Evolutionary conservation across 2,888 invertebrate genomes (phyloP), one percentile per base, ranked within the genome.

Genomic region (Phalera bucephala): DNA sequence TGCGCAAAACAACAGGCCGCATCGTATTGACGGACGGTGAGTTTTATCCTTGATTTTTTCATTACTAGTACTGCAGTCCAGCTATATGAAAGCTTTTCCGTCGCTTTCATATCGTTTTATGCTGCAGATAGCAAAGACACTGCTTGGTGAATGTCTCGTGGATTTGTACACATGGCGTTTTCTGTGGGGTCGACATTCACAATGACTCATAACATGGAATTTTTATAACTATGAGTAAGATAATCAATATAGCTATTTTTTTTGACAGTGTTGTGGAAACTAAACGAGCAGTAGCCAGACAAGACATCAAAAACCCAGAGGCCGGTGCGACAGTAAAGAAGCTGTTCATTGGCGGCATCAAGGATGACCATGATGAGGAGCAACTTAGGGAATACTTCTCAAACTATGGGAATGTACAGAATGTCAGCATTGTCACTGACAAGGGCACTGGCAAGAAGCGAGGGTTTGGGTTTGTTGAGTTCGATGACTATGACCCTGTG

Each of bases 391-490:
- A 96, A 45, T 95, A 97, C 70, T 97, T 97, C 74, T 93, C 94
- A 31, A 91, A 92, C 35, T 98, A 92, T 78, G 99, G 98, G 8
- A 94, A 90, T 45, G 95, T 99, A 37, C 92, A 95, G 34, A 94
- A 94, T 41, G 94, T 97, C 25, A 96, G 96, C 61, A 94, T 98
- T 64, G 97, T 98, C 1, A 95, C 95, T 6, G 98, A 98, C 71
- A 98, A 98, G 64, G 95, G 95, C 45, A 96, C 96, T 0, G 97
- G 97, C 34, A 98, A 98, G 80, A 97, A 96, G 61, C 92, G 98
- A 60, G 99, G 99, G 2, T 99, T 99, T 80, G 98, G 97, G 14
- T 99, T 99, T 77, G 95, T 99, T 21, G 97, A 98, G 77, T 99
- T 97, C 77, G 97, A 98, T 70, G 99, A 99, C 76, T 97, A 98